Percentiles rank a stretch among this genome's conserved stretches.
These are phyloP conservation scores for Bolinopsis microptera DNA, from an alignment of 37 sponge, comb jelly and placozoan species.

Conservation along the genomic window DNA sequence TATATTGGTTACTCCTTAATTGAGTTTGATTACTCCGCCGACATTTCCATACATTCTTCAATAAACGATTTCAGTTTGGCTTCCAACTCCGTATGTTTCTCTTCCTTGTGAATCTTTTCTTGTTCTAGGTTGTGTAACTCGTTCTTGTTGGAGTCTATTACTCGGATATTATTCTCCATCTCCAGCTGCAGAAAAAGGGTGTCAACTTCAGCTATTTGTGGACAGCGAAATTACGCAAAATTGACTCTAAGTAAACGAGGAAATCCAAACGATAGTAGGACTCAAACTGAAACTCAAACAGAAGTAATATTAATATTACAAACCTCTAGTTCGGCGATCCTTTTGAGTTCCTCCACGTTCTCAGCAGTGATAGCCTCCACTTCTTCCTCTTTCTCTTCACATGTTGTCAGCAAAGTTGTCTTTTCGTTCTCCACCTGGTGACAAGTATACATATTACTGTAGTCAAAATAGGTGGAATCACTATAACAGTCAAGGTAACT, in stretches of 20 bases:
- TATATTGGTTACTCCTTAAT: too few relatives aligned
- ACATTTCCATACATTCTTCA: conserved; percentile 61
- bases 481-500: too few relatives aligned
- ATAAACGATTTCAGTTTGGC: conserved; percentile 25
- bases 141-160: conserved; percentile 53
- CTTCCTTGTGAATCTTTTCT: conserved; percentile 54
- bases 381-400: conserved; percentile 35
- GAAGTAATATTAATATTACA: too few relatives aligned
- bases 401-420: background rate
- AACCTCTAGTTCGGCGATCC: conserved; percentile 4
- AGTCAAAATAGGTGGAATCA: too few relatives aligned
- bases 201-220: too few relatives aligned
- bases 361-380: conserved; percentile 8
- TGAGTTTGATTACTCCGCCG: too few relatives aligned
- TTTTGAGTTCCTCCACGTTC: conserved; percentile 25
- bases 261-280: background rate
- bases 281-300: background rate
- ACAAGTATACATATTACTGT: too few relatives aligned
- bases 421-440: conserved; percentile 28
- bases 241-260: too few relatives aligned
- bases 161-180: conserved; percentile 43
- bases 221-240: too few relatives aligned
- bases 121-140: conserved; percentile 61
- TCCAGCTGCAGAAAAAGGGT: conserved; percentile 1
- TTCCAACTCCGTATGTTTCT: conserved; percentile 20